Percentiles rank a stretch among this genome's conserved stretches.
These are phyloP conservation scores for Darevskia nairensis DNA, from an alignment of 2,797 vertebrate species.

Conservation along the genomic window DNA sequence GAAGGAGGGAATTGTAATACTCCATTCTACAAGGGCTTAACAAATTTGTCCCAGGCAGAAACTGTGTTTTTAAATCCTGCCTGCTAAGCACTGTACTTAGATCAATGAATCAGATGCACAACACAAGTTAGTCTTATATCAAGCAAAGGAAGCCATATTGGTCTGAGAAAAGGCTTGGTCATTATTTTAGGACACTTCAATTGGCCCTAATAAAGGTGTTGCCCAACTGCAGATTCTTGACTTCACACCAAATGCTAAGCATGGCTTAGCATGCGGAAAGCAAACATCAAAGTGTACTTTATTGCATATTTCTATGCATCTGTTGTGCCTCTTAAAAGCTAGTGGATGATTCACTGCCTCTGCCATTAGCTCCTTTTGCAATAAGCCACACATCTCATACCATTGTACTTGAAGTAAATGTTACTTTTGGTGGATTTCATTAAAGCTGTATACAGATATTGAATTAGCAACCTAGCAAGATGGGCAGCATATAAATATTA, in stretches of 20 bases:
- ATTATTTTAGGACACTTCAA: background rate
- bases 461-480: background rate
- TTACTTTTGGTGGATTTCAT: conserved; percentile 51
- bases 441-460: conserved; percentile 33
- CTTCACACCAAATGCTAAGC: conserved; percentile 74
- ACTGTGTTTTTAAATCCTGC: background rate
- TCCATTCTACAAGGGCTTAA: background rate
- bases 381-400: conserved; percentile 57
- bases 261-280: conserved; percentile 89
- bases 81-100: background rate
- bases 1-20: background rate
- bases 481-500: no score
- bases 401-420: conserved; percentile 61
- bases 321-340: conserved; percentile 79
- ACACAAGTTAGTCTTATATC: background rate
- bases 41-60: background rate
- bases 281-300: conserved; percentile 89
- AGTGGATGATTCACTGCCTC: conserved; percentile 13
- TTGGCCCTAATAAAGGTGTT: background rate
- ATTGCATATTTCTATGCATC: conserved; percentile 87
- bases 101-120: background rate
- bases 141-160: background rate
- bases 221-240: no score
- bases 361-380: conserved; percentile 38
- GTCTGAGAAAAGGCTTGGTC: background rate